phyloP scores from a whole-genome alignment of 1,140 invertebrate species.

The Himalopsyche phryganea region DNA sequence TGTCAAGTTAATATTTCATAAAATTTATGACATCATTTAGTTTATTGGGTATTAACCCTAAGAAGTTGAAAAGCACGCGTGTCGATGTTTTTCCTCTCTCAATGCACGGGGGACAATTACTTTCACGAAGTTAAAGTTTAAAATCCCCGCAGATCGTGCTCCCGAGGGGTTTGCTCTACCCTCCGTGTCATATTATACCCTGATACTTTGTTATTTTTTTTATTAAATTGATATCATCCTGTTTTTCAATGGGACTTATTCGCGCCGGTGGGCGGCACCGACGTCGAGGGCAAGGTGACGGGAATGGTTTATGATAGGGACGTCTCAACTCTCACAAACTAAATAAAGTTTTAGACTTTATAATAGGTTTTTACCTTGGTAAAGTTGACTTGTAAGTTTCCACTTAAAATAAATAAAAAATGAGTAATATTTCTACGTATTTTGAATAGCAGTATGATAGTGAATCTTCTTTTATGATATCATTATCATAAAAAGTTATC shows the following conservation, averaged over 20 bases:
- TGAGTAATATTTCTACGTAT: no score
- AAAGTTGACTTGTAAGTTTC: no score
- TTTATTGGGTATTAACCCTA: neutral
- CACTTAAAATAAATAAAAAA: no score
- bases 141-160: constrained; percentile 26
- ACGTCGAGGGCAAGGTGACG: neutral
- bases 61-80: neutral
- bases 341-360: neutral
- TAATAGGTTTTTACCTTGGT: no score
- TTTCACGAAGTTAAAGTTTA: constrained; percentile 33
- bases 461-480: no score
- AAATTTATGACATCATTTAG: neutral
- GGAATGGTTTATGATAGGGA: constrained; percentile 10
- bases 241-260: constrained; percentile 29
- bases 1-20: no score
- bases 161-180: constrained; percentile 14
- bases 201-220: constrained; percentile 34
- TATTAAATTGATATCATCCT: constrained; percentile 37
- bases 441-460: no score
- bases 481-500: no score
- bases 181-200: constrained; percentile 13
- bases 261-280: constrained; percentile 9
- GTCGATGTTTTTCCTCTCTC: neutral
- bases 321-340: neutral
- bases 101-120: constrained; percentile 25